Evolutionary conservation across 2,888 invertebrate species (phyloP).

Genomic region (Stenolophus ochropezus): DNA sequence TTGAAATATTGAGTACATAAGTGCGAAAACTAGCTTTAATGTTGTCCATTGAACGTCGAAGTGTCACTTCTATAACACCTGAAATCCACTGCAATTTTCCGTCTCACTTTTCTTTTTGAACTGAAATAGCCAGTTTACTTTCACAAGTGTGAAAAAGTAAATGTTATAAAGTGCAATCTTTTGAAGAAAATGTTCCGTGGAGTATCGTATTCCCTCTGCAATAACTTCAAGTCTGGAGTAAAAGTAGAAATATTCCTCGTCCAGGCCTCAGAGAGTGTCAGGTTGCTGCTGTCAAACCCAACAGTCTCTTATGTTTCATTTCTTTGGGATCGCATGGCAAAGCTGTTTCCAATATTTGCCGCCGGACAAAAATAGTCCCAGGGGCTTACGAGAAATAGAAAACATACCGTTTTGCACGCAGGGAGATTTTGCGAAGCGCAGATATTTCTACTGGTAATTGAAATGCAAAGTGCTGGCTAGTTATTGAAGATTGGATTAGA

Average conservation of each 20-base stretch:
- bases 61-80: not conserved
- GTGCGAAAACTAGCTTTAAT: too few relatives aligned
- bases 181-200: not conserved
- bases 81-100: not conserved
- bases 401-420: not conserved
- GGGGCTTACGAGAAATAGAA: slow-evolving; percentile 8
- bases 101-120: not conserved
- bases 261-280: not conserved
- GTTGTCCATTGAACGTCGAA: not conserved
- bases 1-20: too few relatives aligned
- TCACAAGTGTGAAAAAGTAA: not conserved
- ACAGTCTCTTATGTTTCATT: slow-evolving; percentile 17
- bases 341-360: slow-evolving; percentile 33
- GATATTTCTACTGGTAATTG: not conserved
- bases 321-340: not conserved
- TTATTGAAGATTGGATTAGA: slow-evolving; percentile 16
- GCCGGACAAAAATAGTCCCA: slow-evolving; percentile 1
- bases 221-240: not conserved
- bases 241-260: not conserved
- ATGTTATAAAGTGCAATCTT: not conserved
- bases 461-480: slow-evolving; percentile 15
- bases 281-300: not conserved
- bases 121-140: not conserved
- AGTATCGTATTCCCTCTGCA: not conserved
- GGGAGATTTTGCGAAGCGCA: not conserved